Percentiles rank a stretch among this genome's conserved stretches.
phyloP scores from a whole-genome alignment of 2,797 vertebrate genomes.

The Melanotaenia boesemani region DNA sequence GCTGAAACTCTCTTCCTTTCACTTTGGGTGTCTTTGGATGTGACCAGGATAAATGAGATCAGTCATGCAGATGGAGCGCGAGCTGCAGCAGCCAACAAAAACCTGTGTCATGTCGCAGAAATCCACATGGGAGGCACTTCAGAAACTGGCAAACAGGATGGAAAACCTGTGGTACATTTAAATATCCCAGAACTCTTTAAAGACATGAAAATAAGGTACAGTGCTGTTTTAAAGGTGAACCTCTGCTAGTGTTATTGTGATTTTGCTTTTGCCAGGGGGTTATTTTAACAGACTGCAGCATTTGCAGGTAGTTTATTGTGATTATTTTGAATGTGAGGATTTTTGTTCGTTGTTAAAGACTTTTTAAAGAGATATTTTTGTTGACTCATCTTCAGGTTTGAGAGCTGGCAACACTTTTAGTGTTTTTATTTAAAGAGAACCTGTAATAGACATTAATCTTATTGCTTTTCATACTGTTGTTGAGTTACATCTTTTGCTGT shows the following conservation, averaged over 20 bases:
- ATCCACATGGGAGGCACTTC: conserved; percentile 65
- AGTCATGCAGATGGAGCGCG: conserved; percentile 69
- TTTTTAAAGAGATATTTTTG: conserved; percentile 5
- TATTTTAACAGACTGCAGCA: conserved; percentile 48
- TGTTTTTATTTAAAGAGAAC: conserved; percentile 6
- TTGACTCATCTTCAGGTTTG: conserved; percentile 11
- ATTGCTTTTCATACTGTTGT: background rate
- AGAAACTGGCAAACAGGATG: conserved; percentile 49
- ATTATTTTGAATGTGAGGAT: conserved; percentile 31
- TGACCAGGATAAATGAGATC: conserved; percentile 72
- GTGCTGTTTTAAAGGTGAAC: conserved; percentile 4
- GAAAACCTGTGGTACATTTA: conserved; percentile 56
- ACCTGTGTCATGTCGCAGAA: conserved; percentile 56
- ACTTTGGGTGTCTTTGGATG: conserved; percentile 63
- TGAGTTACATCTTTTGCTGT: background rate
- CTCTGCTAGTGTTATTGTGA: conserved; percentile 24
- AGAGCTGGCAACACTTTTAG: conserved; percentile 5
- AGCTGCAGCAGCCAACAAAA: conserved; percentile 54
- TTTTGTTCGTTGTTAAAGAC: conserved; percentile 2
- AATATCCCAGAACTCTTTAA: conserved; percentile 38
- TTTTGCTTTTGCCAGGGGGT: conserved; percentile 36
- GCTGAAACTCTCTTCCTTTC: conserved; percentile 39
- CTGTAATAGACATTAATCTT: background rate
- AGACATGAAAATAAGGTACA: conserved; percentile 56
- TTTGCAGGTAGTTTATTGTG: conserved; percentile 29